phyloP scores from a whole-genome alignment of 2,888 invertebrate genomes.

The Hermaeophaga mercurialis region DNA sequence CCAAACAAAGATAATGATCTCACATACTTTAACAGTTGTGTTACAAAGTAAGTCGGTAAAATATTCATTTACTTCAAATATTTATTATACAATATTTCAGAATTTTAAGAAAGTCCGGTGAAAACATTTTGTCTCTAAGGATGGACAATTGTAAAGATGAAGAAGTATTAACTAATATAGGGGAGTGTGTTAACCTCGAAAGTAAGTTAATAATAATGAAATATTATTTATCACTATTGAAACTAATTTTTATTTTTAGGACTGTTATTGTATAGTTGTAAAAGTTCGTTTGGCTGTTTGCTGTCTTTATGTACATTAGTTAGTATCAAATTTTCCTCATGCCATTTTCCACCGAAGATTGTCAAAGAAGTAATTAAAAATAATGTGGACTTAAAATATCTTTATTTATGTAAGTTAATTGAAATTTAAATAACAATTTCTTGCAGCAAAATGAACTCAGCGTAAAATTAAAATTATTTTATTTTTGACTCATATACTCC shows the following conservation, averaged over 20 bases:
- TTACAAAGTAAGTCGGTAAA: constrained; percentile 43
- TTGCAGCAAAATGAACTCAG: too few relatives aligned
- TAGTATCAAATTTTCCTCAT: constrained; percentile 39
- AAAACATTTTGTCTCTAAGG: constrained; percentile 40
- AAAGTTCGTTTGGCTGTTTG: constrained; percentile 44
- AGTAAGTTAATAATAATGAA: constrained; percentile 36
- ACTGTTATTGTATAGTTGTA: constrained; percentile 42
- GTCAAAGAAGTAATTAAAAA: constrained; percentile 43
- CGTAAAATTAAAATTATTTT: too few relatives aligned
- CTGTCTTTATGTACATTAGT: constrained; percentile 39
- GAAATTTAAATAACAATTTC: too few relatives aligned
- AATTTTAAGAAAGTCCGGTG: constrained; percentile 43
- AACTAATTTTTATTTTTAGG: constrained; percentile 28
- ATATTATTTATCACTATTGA: neutral
- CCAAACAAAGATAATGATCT: constrained; percentile 41
- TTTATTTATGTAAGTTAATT: constrained; percentile 43
- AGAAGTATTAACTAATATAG: constrained; percentile 40
- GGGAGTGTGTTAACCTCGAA: constrained; percentile 44
- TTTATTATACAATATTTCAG: too few relatives aligned
- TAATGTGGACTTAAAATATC: constrained; percentile 39
- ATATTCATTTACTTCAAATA: too few relatives aligned
- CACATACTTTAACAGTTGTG: constrained; percentile 43
- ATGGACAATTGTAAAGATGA: constrained; percentile 46
- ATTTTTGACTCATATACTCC: too few relatives aligned
- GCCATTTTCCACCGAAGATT: constrained; percentile 44